These are phyloP conservation scores for Ophioderma brevispina DNA, from an alignment of 35 echinoderm and acorn worm species.

Conservation along the genomic window DNA sequence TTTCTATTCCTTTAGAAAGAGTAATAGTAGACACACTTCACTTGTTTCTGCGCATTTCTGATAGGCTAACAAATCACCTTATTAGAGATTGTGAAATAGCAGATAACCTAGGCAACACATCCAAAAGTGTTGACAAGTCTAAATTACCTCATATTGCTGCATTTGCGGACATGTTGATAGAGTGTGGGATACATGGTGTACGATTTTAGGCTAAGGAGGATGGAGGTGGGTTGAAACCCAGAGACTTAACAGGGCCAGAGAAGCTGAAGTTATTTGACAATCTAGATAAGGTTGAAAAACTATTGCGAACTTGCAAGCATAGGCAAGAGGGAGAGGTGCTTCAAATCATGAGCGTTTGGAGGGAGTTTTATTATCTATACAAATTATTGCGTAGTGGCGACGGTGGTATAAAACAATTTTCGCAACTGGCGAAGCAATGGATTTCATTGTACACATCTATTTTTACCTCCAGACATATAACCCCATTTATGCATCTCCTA, in stretches of 20 bases:
- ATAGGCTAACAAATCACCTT: slow-evolving; percentile 54
- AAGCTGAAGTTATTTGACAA: background rate
- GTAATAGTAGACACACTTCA: slow-evolving; percentile 59
- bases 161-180: background rate
- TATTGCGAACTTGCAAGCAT: background rate
- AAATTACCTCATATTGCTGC: background rate
- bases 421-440: background rate
- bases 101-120: background rate
- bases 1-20: slow-evolving; percentile 41
- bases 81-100: background rate
- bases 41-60: slow-evolving; percentile 62
- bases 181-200: background rate
- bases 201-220: background rate
- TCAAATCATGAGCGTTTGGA: background rate
- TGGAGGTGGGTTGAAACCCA: background rate
- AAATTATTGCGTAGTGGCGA: background rate
- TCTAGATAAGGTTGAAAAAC: background rate
- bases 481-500: slow-evolving; percentile 27
- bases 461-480: slow-evolving; percentile 14
- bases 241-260: background rate
- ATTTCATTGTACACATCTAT: background rate
- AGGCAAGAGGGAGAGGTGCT: background rate
- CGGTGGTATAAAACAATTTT: too few species aligned
- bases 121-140: background rate
- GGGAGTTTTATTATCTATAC: background rate